These are phyloP conservation scores for Meliscaeva auricollis DNA, from an alignment of 2,888 invertebrate species.

Conservation along the genomic window DNA sequence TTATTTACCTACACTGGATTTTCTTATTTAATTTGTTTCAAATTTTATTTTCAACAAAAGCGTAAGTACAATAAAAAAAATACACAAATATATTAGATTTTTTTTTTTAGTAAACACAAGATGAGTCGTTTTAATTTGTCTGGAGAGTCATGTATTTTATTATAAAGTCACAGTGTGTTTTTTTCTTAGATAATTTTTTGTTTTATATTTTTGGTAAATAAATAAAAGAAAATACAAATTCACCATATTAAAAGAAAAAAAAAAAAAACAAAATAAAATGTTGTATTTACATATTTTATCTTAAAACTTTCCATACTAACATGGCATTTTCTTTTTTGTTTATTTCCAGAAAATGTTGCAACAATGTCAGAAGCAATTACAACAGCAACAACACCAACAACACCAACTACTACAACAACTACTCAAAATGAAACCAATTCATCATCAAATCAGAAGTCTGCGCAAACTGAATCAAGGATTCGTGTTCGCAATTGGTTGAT, in stretches of 20 bases:
- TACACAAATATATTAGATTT: slow-evolving; percentile 20
- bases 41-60: slow-evolving; percentile 11
- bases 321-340: slow-evolving; percentile 36
- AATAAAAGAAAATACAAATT: slow-evolving; percentile 11
- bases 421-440: slow-evolving; percentile 31
- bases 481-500: slow-evolving; percentile 84
- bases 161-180: slow-evolving; percentile 27
- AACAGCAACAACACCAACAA: not conserved
- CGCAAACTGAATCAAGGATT: slow-evolving; percentile 81
- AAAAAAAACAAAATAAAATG: slow-evolving; percentile 36
- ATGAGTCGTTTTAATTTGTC: slow-evolving; percentile 33
- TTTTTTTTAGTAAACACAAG: slow-evolving; percentile 33
- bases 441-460: slow-evolving; percentile 49
- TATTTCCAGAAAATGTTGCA: slow-evolving; percentile 48
- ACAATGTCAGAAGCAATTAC: not conserved
- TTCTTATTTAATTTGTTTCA: not conserved
- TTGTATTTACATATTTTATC: not conserved
- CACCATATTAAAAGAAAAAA: not conserved
- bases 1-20: slow-evolving; percentile 34
- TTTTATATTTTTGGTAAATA: slow-evolving; percentile 49
- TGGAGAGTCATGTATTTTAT: slow-evolving; percentile 15
- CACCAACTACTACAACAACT: too few species aligned
- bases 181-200: slow-evolving; percentile 13
- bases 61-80: slow-evolving; percentile 64
- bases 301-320: slow-evolving; percentile 38